These are phyloP conservation scores for Oscheius sp. DNA, from an alignment of 2,888 invertebrate genomes.

Conservation along the genomic window DNA sequence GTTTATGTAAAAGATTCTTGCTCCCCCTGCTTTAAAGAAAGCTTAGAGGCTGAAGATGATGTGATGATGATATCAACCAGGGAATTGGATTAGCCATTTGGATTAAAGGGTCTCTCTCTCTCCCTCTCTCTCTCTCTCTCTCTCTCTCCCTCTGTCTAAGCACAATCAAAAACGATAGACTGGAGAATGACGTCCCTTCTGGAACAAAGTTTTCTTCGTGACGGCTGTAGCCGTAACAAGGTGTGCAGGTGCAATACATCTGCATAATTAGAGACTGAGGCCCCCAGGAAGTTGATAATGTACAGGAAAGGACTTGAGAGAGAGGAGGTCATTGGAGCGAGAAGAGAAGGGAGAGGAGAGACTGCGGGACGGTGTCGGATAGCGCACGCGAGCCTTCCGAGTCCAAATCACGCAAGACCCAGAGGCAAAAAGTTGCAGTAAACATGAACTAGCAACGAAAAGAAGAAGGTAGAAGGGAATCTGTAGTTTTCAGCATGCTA, in stretches of 20 bases:
- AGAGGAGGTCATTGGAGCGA: neutral
- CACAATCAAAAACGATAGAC: neutral
- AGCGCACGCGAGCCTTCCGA: slow-evolving; percentile 7
- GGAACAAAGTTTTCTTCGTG: slow-evolving; percentile 1
- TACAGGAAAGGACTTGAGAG: slow-evolving; percentile 8
- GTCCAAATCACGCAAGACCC: no score
- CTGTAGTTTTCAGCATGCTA: no score
- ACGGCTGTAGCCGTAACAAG: neutral
- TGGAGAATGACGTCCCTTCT: neutral
- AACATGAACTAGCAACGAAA: no score
- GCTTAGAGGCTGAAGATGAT: no score
- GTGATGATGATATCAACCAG: no score
- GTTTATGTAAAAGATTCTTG: no score
- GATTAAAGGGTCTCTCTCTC: no score
- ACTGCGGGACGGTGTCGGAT: slow-evolving; percentile 15
- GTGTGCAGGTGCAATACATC: slow-evolving; percentile 6
- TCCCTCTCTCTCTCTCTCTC: no score
- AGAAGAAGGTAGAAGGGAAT: no score
- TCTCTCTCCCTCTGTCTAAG: neutral
- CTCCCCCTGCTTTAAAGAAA: no score
- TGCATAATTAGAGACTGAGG: neutral
- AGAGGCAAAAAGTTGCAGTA: no score
- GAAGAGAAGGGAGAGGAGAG: neutral
- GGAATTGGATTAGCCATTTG: no score
- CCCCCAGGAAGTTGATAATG: neutral